Evolutionary conservation across 2,113 vertebrate genomes (phyloP).

Genomic region (Dascyllus trimaculatus): DNA sequence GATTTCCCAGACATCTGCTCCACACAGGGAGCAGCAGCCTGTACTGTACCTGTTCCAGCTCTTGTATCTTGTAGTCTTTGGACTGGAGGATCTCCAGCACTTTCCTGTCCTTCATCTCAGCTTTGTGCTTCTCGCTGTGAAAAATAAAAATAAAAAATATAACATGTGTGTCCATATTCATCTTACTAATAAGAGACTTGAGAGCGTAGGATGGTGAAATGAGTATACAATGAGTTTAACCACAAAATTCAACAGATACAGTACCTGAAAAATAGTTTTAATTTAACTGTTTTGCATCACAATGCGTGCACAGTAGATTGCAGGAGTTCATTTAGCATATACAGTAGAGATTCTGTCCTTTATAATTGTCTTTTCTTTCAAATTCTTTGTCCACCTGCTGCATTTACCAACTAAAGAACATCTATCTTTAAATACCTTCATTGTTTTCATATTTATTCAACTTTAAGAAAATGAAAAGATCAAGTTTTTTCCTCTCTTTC

Average conservation of each 20-base stretch:
- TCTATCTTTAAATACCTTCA: neutral
- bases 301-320: no score
- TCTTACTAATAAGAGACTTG: neutral
- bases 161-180: neutral
- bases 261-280: no score
- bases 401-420: no score
- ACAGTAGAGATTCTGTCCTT: no score
- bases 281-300: no score
- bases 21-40: neutral
- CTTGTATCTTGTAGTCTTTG: slow-evolving; percentile 91
- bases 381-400: neutral
- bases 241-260: no score
- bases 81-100: slow-evolving; percentile 93
- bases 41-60: slow-evolving; percentile 88
- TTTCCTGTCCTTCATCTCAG: slow-evolving; percentile 93
- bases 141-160: slow-evolving; percentile 68
- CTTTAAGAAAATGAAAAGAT: no score
- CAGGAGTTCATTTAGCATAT: no score
- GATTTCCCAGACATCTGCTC: neutral
- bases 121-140: slow-evolving; percentile 93
- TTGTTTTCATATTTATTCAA: neutral
- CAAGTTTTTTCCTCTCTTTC: no score
- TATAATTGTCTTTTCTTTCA: neutral
- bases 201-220: no score
- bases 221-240: no score